phyloP scores from a whole-genome alignment of 64 coral and sea anemone genomes.

The Dendrophyllia cribrosa region DNA sequence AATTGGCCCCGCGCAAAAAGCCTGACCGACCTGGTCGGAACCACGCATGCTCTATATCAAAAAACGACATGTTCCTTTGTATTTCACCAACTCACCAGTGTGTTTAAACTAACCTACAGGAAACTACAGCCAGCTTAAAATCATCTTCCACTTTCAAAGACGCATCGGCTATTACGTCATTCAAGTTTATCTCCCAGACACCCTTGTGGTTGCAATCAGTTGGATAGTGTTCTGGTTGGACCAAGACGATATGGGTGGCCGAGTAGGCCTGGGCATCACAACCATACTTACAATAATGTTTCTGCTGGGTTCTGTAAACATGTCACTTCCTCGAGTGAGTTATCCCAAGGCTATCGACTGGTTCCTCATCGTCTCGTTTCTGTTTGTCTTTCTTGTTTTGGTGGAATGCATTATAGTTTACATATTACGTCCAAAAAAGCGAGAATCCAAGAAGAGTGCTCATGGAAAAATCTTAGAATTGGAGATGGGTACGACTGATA shows the following conservation, averaged over 20 bases:
- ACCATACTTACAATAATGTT: constrained; percentile 90
- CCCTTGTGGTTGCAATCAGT: constrained; percentile 82
- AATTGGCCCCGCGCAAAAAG: too few species aligned
- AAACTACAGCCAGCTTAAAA: constrained; percentile 66
- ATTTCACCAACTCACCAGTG: background rate
- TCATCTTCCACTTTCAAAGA: constrained; percentile 68
- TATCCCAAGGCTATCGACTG: constrained; percentile 93
- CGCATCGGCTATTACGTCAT: constrained; percentile 93
- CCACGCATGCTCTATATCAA: too few species aligned
- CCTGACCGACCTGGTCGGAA: too few species aligned
- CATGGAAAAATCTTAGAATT: background rate
- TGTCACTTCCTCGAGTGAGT: constrained; percentile 83
- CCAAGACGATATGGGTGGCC: constrained; percentile 72
- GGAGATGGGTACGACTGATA: background rate
- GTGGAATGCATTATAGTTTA: constrained; percentile 83
- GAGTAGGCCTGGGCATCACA: constrained; percentile 86
- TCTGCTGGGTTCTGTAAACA: constrained; percentile 76
- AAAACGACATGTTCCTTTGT: background rate
- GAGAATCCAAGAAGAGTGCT: background rate
- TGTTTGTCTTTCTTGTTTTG: constrained; percentile 85
- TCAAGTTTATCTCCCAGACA: constrained; percentile 83
- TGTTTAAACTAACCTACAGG: constrained; percentile 17
- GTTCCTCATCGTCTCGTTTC: constrained; percentile 76
- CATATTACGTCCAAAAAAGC: constrained; percentile 24
- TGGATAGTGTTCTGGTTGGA: constrained; percentile 99